Conservation (phyloP, 2,113 vertebrate species). For the Protobothrops flavoviridis region DNA sequence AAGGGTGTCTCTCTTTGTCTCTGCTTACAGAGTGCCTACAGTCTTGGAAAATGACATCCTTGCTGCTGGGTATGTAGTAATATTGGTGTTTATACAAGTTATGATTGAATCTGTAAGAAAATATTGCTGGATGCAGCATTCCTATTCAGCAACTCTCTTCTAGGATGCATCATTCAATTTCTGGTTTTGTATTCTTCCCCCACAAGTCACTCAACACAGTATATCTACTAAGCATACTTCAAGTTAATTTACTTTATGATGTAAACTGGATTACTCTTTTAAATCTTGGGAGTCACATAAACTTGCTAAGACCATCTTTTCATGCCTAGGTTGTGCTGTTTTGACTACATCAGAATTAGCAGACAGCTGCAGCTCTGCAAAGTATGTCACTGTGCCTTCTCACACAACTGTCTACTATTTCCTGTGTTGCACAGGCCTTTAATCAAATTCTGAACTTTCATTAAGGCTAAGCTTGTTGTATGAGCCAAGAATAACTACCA, state of each 20-base stretch:
- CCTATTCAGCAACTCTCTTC: neutral
- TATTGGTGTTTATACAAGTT: neutral
- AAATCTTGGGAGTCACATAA: neutral
- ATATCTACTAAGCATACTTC: neutral
- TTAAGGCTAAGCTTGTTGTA: neutral
- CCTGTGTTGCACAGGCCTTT: neutral
- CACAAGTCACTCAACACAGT: neutral
- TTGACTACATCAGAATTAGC: neutral
- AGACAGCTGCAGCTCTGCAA: neutral
- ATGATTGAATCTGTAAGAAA: neutral
- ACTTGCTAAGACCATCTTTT: neutral
- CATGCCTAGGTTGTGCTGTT: neutral
- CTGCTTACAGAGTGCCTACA: neutral
- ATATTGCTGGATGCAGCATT: neutral
- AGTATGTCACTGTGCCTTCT: neutral
- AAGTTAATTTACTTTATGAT: neutral
- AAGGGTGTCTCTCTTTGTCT: too few species aligned
- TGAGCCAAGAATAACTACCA: neutral
- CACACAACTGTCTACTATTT: neutral
- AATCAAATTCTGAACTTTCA: neutral
- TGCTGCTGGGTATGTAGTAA: neutral
- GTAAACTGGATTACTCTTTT: neutral
- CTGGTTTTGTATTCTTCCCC: neutral
- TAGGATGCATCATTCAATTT: neutral
- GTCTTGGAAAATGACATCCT: neutral